Percentiles rank a stretch among this genome's conserved stretches.
These are phyloP conservation scores for Meriones psammophilus DNA, from an alignment of 2,797 vertebrate species.

Conservation along the genomic window DNA sequence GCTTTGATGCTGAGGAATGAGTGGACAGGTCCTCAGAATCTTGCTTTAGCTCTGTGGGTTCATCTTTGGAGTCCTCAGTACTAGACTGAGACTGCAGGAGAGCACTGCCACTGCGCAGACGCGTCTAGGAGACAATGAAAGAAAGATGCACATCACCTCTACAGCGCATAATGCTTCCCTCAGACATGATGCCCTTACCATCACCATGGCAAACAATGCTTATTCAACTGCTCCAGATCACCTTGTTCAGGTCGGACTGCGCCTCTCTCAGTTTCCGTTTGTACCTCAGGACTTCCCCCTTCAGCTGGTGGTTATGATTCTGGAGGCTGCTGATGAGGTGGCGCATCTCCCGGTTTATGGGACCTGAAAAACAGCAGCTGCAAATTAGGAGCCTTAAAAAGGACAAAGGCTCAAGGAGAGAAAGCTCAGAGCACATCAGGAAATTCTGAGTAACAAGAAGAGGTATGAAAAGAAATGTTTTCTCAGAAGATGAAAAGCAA, in stretches of 20 bases:
- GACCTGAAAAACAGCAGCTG: slow-evolving; percentile 89
- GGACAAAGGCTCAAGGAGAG: neutral
- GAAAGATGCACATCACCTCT: accelerated
- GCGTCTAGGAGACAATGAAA: slow-evolving; percentile 88
- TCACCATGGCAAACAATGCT: neutral
- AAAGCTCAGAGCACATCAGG: neutral
- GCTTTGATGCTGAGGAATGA: slow-evolving; percentile 79
- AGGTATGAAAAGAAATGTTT: neutral
- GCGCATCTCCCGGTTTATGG: slow-evolving; percentile 98
- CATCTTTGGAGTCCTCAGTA: slow-evolving; percentile 95
- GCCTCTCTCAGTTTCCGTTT: slow-evolving; percentile 96
- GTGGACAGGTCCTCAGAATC: slow-evolving; percentile 92
- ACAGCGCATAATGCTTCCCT: neutral
- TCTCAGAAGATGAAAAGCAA: slow-evolving; percentile 45
- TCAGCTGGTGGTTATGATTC: slow-evolving; percentile 99
- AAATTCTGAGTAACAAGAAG: neutral
- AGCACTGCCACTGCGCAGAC: slow-evolving; percentile 92
- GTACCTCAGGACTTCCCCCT: slow-evolving; percentile 97
- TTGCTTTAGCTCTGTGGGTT: slow-evolving; percentile 91
- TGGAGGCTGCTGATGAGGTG: slow-evolving; percentile 99
- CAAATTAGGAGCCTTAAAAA: neutral
- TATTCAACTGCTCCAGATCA: slow-evolving; percentile 67
- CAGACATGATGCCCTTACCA: neutral
- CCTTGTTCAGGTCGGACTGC: slow-evolving; percentile 96
- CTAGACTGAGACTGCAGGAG: slow-evolving; percentile 96